Evolutionary conservation across 1,140 invertebrate species (phyloP).

Genomic region (Saccostrea cuccullata): DNA sequence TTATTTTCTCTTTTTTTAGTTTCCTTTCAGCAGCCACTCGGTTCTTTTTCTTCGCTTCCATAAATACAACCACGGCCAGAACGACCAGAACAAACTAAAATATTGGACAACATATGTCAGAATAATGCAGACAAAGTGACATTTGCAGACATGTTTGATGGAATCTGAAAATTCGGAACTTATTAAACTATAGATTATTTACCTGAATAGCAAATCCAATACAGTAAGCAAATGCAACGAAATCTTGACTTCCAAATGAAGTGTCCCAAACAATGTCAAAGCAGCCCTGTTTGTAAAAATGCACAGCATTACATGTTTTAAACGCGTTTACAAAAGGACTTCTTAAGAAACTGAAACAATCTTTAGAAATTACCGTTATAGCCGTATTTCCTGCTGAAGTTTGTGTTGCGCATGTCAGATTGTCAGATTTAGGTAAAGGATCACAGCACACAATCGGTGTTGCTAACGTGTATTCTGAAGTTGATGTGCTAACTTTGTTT

Average conservation of each 20-base stretch:
- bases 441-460: neutral
- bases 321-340: neutral
- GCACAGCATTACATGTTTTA: neutral
- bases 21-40: neutral
- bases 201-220: constrained; percentile 14
- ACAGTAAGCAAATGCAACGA: neutral
- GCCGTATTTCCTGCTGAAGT: neutral
- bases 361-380: neutral
- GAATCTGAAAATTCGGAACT: neutral
- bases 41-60: constrained; percentile 22
- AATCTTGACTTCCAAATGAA: neutral
- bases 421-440: neutral
- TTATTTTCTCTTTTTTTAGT: neutral
- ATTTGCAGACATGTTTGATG: neutral
- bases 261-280: constrained; percentile 17
- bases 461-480: neutral
- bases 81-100: neutral
- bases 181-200: neutral
- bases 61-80: neutral
- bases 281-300: neutral
- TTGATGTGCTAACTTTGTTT: neutral
- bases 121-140: neutral
- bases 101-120: neutral
- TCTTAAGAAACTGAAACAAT: neutral
- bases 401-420: constrained; percentile 21